Percentiles rank a stretch among this genome's conserved stretches.
Evolutionary conservation across 2,888 invertebrate genomes (phyloP).

Genomic region (Homarus gammarus): DNA sequence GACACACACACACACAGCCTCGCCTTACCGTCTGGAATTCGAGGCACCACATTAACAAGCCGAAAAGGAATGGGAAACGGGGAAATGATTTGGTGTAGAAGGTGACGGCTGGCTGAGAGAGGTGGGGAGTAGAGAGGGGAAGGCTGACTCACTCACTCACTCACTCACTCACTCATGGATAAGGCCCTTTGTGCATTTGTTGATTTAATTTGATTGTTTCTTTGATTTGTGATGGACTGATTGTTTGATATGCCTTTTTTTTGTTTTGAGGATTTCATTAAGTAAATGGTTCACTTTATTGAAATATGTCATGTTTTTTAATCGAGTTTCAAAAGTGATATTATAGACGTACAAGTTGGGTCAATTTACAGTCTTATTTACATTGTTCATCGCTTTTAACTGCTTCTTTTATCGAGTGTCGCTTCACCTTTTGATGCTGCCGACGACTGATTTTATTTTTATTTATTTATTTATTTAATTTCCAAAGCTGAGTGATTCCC

Average conservation of each 20-base stretch:
- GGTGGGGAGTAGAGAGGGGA: background rate
- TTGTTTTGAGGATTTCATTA: no score
- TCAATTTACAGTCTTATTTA: no score
- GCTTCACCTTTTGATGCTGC: no score
- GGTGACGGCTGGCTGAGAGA: background rate
- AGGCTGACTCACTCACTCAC: slow-evolving; percentile 6
- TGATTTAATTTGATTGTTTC: slow-evolving; percentile 32
- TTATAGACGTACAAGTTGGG: no score
- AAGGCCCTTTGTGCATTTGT: slow-evolving; percentile 11
- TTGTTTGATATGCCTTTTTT: slow-evolving; percentile 5
- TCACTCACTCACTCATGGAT: slow-evolving; percentile 26
- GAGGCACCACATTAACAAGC: slow-evolving; percentile 65
- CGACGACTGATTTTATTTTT: no score
- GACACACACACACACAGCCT: background rate
- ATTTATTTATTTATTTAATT: no score
- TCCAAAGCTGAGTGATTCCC: no score
- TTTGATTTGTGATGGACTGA: background rate
- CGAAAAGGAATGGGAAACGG: slow-evolving; percentile 70
- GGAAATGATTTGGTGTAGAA: slow-evolving; percentile 66
- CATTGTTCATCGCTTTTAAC: no score
- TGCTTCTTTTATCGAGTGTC: no score
- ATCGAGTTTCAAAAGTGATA: no score
- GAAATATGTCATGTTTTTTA: no score
- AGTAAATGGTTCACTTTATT: no score
- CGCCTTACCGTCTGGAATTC: slow-evolving; percentile 52